Evolutionary conservation across 2,888 invertebrate genomes (phyloP).

Genomic region (Coleophora deauratella): DNA sequence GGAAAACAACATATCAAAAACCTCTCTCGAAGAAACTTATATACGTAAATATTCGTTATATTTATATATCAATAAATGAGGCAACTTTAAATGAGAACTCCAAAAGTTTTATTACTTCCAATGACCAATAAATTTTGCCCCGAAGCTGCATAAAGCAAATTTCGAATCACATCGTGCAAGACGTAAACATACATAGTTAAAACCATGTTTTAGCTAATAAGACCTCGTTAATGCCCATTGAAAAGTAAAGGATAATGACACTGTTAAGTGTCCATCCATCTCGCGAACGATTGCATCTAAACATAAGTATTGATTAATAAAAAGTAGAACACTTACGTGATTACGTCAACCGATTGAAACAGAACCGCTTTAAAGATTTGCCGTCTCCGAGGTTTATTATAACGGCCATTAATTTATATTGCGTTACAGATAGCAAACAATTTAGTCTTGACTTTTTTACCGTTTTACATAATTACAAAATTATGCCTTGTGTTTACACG

Average conservation of each 20-base stretch:
- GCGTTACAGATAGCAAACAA: constrained; percentile 64
- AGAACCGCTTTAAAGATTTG: constrained; percentile 48
- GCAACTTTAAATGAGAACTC: too few relatives aligned
- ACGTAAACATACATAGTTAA: too few relatives aligned
- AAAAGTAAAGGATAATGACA: too few relatives aligned
- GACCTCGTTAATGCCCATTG: neutral
- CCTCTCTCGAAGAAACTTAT: too few relatives aligned
- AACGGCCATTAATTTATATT: constrained; percentile 62
- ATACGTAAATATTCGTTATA: too few relatives aligned
- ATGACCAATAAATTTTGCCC: too few relatives aligned
- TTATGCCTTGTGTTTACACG: constrained; percentile 60
- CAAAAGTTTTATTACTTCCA: too few relatives aligned
- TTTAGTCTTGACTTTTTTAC: constrained; percentile 56
- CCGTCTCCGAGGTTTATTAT: constrained; percentile 59
- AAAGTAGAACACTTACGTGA: constrained; percentile 53
- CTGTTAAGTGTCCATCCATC: neutral
- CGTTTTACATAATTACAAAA: constrained; percentile 70
- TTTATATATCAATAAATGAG: too few relatives aligned
- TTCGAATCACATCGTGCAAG: too few relatives aligned
- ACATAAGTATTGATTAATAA: constrained; percentile 44
- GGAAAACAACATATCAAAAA: too few relatives aligned
- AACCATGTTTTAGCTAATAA: neutral
- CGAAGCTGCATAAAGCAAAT: too few relatives aligned
- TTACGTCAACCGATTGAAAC: constrained; percentile 49
- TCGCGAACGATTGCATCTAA: constrained; percentile 5